Conservation (phyloP, 2,113 vertebrate genomes). For the Eolophus roseicapilla region DNA sequence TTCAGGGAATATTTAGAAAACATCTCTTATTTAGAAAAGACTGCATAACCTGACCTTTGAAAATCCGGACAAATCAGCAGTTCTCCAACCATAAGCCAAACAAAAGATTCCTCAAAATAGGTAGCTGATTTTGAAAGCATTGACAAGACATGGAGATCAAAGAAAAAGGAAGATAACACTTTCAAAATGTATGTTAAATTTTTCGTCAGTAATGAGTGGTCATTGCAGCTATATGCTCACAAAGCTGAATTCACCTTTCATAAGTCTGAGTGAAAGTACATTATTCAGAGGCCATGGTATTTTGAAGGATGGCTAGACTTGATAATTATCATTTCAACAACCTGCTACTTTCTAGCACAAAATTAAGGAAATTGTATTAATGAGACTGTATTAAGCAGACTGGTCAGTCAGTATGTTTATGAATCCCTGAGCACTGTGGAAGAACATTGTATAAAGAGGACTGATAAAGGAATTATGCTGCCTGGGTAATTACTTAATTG, state of each 20-base stretch:
- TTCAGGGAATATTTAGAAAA: neutral
- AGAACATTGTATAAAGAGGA: accelerated
- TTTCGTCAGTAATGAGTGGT: neutral
- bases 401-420: neutral
- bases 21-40: neutral
- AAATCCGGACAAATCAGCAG: neutral
- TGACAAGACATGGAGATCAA: accelerated
- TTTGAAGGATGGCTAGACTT: neutral
- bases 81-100: neutral
- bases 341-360: neutral
- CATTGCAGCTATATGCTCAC: neutral
- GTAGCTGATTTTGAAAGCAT: neutral
- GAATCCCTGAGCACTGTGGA: neutral
- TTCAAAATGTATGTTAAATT: neutral
- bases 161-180: accelerated
- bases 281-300: neutral
- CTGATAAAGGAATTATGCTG: neutral
- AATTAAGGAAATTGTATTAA: neutral
- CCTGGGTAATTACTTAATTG: neutral
- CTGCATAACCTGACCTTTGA: neutral
- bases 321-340: neutral
- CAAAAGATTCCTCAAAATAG: neutral
- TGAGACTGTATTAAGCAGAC: neutral
- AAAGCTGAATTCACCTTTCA: neutral
- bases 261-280: neutral